Percentiles rank a stretch among this genome's conserved stretches.
Conservation (phyloP, 2,113 vertebrate genomes). For the Indri indri region DNA sequence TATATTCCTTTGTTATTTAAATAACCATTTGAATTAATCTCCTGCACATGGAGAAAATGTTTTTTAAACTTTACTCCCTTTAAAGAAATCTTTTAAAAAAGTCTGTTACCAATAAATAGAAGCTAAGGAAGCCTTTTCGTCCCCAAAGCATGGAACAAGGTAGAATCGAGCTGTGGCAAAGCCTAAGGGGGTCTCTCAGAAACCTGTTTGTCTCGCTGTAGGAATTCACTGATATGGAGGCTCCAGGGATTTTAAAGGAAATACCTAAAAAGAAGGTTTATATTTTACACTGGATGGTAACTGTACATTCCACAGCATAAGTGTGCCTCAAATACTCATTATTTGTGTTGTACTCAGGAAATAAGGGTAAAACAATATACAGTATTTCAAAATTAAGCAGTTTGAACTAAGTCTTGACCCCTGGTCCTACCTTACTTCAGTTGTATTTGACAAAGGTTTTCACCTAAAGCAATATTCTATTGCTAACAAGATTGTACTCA, state of each 20-base stretch:
- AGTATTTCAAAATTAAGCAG: slow-evolving; percentile 32
- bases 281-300: neutral
- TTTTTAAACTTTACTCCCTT: neutral
- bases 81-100: neutral
- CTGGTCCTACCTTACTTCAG: neutral
- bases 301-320: neutral
- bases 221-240: neutral
- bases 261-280: neutral
- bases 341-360: slow-evolving; percentile 2
- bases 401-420: neutral
- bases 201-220: neutral
- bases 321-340: neutral
- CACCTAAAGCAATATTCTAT: neutral
- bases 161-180: neutral
- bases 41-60: neutral
- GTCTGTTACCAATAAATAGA: neutral
- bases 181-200: neutral
- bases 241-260: neutral
- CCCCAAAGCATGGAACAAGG: neutral
- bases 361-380: neutral
- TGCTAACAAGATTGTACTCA: neutral
- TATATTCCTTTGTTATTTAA: slow-evolving; percentile 40
- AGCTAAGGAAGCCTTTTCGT: neutral
- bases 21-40: neutral
- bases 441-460: neutral